Evolutionary conservation across 2,888 invertebrate species (phyloP).

Genomic region (Mantis religiosa): DNA sequence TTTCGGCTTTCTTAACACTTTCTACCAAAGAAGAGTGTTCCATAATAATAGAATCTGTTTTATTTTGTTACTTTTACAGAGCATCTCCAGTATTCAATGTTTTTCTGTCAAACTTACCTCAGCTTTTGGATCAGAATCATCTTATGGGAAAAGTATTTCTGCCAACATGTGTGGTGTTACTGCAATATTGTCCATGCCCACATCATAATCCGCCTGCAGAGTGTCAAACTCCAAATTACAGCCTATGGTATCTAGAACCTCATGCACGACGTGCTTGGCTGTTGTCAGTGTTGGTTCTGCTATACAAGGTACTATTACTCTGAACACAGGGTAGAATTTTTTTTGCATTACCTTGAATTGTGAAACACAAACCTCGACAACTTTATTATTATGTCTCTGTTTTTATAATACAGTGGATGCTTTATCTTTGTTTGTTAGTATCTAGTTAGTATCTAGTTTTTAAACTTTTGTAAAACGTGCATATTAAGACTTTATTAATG

Average conservation of each 20-base stretch:
- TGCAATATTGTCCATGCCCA: slow-evolving; percentile 81
- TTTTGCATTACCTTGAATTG: no score
- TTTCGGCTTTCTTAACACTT: no score
- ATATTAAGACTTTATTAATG: no score
- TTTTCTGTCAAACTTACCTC: slow-evolving; percentile 88
- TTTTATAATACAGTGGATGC: no score
- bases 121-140: slow-evolving; percentile 93
- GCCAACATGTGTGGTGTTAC: slow-evolving; percentile 73
- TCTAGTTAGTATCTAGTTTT: no score
- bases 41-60: background rate
- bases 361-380: no score
- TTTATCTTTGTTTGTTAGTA: no score
- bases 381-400: no score
- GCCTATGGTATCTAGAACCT: slow-evolving; percentile 83
- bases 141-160: slow-evolving; percentile 86
- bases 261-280: slow-evolving; percentile 89
- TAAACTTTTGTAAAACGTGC: no score
- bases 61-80: slow-evolving; percentile 47
- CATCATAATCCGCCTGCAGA: slow-evolving; percentile 51
- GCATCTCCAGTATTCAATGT: slow-evolving; percentile 93
- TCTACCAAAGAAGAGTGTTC: no score
- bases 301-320: slow-evolving; percentile 78
- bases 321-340: no score
- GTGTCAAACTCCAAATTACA: slow-evolving; percentile 68
- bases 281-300: slow-evolving; percentile 82